Conservation (phyloP, 2,113 vertebrate species). For the Delphinus delphis region DNA sequence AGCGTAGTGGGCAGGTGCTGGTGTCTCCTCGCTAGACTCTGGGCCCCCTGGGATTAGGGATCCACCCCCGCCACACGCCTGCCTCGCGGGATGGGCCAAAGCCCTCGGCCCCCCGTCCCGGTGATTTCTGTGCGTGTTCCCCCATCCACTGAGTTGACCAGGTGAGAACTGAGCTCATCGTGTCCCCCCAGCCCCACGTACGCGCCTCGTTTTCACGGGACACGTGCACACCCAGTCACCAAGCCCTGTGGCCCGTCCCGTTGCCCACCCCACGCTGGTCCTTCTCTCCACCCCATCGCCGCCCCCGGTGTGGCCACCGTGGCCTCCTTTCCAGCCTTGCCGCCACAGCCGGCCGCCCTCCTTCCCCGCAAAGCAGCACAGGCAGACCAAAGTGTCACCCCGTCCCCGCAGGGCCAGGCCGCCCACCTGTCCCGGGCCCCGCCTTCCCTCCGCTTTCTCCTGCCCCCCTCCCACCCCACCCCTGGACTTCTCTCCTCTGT, state of each 20-base stretch:
- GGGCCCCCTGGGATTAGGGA: background rate
- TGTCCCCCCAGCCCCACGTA: no score
- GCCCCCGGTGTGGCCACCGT: accelerated
- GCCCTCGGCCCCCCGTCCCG: background rate
- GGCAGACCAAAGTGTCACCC: background rate
- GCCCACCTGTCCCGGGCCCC: no score
- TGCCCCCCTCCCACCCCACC: no score
- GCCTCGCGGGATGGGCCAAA: accelerated
- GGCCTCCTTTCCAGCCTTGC: background rate
- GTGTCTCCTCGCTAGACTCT: background rate
- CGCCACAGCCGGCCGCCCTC: background rate
- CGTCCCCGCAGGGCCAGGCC: background rate
- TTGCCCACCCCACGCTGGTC: background rate
- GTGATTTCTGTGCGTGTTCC: no score
- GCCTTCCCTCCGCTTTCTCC: background rate
- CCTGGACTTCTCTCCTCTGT: background rate
- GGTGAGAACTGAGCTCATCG: background rate
- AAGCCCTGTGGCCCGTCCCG: background rate
- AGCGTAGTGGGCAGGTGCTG: background rate
- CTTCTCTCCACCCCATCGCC: background rate
- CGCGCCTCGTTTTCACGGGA: background rate
- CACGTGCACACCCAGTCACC: background rate
- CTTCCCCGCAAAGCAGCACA: background rate
- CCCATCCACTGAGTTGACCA: background rate
- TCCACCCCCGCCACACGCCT: background rate